Base-by-base conservation (phyloP, 2,113 vertebrate genomes). In the Heloderma charlesbogerti region DNA sequence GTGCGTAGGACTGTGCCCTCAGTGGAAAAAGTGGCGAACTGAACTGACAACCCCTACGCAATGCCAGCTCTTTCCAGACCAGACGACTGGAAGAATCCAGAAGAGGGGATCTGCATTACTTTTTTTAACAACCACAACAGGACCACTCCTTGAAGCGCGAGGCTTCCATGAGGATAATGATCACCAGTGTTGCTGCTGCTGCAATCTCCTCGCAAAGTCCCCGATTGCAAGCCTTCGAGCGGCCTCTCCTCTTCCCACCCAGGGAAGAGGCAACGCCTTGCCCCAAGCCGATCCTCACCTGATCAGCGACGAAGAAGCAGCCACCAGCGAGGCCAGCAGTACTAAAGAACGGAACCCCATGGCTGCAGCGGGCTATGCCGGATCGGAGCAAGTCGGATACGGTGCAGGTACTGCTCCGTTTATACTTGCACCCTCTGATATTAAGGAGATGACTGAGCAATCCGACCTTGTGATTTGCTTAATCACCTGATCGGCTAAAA, bases 401-500 rank as follows among this genome's bases (percentile, higher is more conserved):
- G 37, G 37, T 8, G 3, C 29, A n/a, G 29, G 1, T 2, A 25
- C 8, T 29, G 69, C 31, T 40, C 31, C 3, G 78, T 10, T 54
- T 5, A 3, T 43, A 29, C 40, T 18, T 31, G 22, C 77, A 13
- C 71, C 48, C 29, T 72, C 86, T 4, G 88, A 2, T 93, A 94
- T 95, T 94, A 93, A 90, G 94, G 91, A 43, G 22, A 91, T 85
- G 89, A 88, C 67, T 51, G 83, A 40, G 89, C 84, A 74, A 83
- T 57, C 9, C 80, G 88, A 91, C 83, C 90, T 88, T 13, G 71
- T 79, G 93, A 82, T 77, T 34, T 72, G 48, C 25, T 1, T 6
- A 0, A 89, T 96, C 96, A 96, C 91, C 95, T 96, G 96, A 96
- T 92, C 37, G 88, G 1, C 91, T 93, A 25, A 85, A 86, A 92